phyloP scores from a whole-genome alignment of 2,888 invertebrate species.

The Tetrapedia diversipes region DNA sequence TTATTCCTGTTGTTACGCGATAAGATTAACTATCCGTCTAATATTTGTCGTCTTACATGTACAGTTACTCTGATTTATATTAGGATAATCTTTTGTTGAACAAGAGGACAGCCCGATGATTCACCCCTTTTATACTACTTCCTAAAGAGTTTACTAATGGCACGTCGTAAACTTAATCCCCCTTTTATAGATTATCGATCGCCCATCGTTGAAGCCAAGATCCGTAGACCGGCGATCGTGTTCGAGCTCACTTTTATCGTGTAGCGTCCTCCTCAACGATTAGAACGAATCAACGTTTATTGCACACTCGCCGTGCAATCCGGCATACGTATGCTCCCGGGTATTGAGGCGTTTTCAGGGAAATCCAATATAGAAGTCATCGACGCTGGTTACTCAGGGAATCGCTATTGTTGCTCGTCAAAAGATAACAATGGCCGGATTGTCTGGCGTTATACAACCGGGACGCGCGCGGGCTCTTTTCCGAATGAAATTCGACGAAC shows the following conservation, averaged over 20 bases:
- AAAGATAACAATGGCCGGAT: slow-evolving; percentile 25
- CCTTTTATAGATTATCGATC: too few relatives aligned
- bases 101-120: not conserved
- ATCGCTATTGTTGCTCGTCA: slow-evolving; percentile 37
- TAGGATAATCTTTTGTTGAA: not conserved
- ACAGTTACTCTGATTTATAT: too few relatives aligned
- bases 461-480: not conserved
- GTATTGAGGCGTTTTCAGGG: not conserved
- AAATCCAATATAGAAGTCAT: not conserved
- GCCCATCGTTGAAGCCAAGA: too few relatives aligned
- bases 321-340: too few relatives aligned
- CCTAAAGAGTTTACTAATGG: not conserved
- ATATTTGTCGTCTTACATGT: too few relatives aligned
- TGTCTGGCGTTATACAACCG: not conserved
- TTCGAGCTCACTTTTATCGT: too few relatives aligned
- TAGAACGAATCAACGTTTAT: too few relatives aligned
- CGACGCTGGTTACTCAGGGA: slow-evolving; percentile 5
- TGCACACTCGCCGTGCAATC: too few relatives aligned
- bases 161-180: not conserved
- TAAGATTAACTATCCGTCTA: too few relatives aligned
- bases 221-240: too few relatives aligned
- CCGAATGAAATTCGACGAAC: slow-evolving; percentile 23
- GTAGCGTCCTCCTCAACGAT: too few relatives aligned
- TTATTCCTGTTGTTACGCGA: too few relatives aligned
- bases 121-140: not conserved